Evolutionary conservation across 2,113 vertebrate genomes (phyloP).

Genomic region (Emydocephalus ijimae): DNA sequence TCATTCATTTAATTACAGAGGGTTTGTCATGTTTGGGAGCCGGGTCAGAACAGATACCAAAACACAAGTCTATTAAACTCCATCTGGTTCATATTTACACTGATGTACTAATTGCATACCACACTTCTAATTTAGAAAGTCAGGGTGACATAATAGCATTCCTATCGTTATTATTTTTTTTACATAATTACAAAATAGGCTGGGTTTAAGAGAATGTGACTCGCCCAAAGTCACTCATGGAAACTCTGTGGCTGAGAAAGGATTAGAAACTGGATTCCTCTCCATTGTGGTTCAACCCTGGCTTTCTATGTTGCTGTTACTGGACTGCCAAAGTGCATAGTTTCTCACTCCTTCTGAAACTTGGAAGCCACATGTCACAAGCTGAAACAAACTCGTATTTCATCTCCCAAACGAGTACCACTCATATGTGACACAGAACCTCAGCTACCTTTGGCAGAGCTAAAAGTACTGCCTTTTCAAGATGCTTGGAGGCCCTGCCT

Average conservation of each 20-base stretch:
- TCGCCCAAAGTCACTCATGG: neutral
- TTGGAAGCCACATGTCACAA: neutral
- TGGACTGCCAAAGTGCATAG: neutral
- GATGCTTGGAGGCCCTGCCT: neutral
- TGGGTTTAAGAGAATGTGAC: neutral
- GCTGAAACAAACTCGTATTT: neutral
- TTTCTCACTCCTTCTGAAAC: neutral
- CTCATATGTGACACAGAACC: neutral
- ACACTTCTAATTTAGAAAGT: neutral
- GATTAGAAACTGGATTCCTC: neutral
- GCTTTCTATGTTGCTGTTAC: no score
- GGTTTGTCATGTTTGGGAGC: no score
- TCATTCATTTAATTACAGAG: no score
- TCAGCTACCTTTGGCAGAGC: neutral
- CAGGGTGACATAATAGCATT: neutral
- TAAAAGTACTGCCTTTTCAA: neutral
- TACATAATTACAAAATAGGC: neutral
- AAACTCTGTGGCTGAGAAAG: neutral
- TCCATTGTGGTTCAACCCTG: neutral
- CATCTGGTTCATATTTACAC: neutral
- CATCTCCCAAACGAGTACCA: neutral
- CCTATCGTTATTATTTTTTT: neutral
- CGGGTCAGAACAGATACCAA: neutral
- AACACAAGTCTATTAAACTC: neutral
- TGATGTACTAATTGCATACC: neutral